phyloP scores from a whole-genome alignment of 2,113 vertebrate species.

The Grammomys dolichurus region DNA sequence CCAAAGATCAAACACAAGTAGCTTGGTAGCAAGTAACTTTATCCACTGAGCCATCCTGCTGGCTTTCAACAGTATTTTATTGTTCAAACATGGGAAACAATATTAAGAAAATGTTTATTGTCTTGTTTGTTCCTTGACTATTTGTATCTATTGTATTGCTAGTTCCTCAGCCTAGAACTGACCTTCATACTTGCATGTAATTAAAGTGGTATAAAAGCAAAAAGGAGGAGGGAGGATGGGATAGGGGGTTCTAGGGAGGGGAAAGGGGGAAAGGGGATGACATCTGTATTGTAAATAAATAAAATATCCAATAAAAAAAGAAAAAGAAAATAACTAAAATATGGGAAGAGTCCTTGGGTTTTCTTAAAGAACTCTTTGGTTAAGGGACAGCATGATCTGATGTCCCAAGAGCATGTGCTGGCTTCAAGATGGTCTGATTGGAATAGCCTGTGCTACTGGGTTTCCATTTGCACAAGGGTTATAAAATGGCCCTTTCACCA shows the following conservation, averaged over 20 bases:
- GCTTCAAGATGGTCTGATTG: not conserved
- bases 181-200: too few relatives aligned
- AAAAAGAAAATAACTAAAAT: not conserved
- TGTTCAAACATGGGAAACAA: not conserved
- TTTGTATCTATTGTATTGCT: too few relatives aligned
- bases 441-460: not conserved
- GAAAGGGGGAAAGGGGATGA: too few relatives aligned
- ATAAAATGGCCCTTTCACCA: not conserved
- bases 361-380: not conserved
- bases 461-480: not conserved
- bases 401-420: fast-evolving
- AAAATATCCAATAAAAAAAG: too few relatives aligned
- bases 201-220: too few relatives aligned
- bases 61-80: not conserved
- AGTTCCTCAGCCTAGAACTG: too few relatives aligned
- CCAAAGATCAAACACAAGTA: not conserved
- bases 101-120: not conserved
- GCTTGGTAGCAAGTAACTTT: not conserved
- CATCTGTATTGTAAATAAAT: too few relatives aligned
- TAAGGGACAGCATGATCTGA: not conserved
- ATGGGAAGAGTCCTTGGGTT: not conserved
- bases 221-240: too few relatives aligned
- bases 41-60: not conserved
- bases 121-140: too few relatives aligned
- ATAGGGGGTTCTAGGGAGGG: too few relatives aligned